Evolutionary conservation across 2,113 vertebrate species (phyloP).

Genomic region (Ovis aries): DNA sequence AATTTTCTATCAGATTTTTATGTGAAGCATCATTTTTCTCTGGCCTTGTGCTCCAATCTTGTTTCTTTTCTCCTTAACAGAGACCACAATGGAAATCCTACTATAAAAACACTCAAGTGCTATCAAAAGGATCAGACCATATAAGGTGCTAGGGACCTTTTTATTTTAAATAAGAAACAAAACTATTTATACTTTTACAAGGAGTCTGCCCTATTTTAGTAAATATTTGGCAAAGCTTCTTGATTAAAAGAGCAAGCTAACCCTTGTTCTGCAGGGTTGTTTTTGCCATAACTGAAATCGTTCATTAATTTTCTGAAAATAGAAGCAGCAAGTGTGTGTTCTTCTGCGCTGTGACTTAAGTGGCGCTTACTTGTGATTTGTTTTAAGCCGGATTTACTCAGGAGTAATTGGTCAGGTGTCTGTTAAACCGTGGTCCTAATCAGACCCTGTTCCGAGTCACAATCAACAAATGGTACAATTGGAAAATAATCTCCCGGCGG

Average conservation of each 20-base stretch:
- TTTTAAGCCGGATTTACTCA: constrained; percentile 49
- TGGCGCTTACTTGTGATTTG: constrained; percentile 42
- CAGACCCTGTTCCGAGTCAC: constrained; percentile 5
- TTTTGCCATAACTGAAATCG: constrained; percentile 74
- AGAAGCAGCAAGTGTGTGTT: constrained; percentile 63
- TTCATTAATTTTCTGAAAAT: constrained; percentile 76
- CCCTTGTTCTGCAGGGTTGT: constrained; percentile 75
- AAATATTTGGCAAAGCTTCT: constrained; percentile 84
- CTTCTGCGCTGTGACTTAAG: constrained; percentile 47
- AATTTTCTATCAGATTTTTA: constrained; percentile 67
- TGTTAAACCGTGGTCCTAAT: background rate
- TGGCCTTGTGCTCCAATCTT: constrained; percentile 33
- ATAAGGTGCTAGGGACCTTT: constrained; percentile 81
- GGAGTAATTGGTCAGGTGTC: constrained; percentile 9
- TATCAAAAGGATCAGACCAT: constrained; percentile 83
- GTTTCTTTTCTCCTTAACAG: constrained; percentile 62
- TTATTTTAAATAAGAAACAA: constrained; percentile 86
- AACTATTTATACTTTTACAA: constrained; percentile 87
- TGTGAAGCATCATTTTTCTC: constrained; percentile 65
- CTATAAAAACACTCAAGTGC: constrained; percentile 72
- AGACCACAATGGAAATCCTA: constrained; percentile 81
- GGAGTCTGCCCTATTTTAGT: constrained; percentile 84
- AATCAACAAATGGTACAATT: background rate
- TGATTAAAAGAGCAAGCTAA: constrained; percentile 83
- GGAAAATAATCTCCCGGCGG: constrained; percentile 38